Base-by-base conservation (phyloP, 2,113 vertebrate species). In the Menidia beryllina region DNA sequence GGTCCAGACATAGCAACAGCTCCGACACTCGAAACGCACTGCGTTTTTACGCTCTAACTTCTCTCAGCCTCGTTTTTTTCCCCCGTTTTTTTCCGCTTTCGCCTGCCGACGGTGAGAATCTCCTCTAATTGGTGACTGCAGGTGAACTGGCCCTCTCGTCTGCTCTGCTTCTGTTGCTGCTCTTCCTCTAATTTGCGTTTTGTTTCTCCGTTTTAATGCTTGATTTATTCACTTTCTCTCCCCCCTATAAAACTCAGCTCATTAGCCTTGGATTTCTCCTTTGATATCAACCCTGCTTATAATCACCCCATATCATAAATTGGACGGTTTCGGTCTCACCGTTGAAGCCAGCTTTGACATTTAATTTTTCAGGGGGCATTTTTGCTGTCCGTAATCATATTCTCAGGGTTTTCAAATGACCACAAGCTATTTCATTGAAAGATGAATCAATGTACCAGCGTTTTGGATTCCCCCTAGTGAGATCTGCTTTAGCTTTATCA, bases 81-180 rank as follows among this genome's bases (percentile, higher is more conserved):
- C n/a, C n/a, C n/a, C n/a, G n/a, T n/a, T n/a, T n/a, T n/a, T n/a
- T n/a, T 61, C 57, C 27, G 41, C 38, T 3, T 14, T 56, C 27
- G 57, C 66, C 72, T 72, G 52, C 77, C 73, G 84, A 65, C 74
- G 60, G 64, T 80, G 43, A 61, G 51, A 49, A 79, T 69, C 55
- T 12, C 50, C 74, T 69, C 65, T 88, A 85, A 86, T 81, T 75
- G 77, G 57, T 69, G 39, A 17, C 69, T 58, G 59, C 15, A 7
- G 30, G 30, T 1, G 25, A 14, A 0, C 54, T 48, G 3, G 49
- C 64, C 57, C 39, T 66, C 25, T 14, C 19, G 47, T 26, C 41
- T 10, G 6, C 51, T 72, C 63, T 19, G 7, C 49, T 51, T 56
- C 9, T 19, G 39, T 69, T 19, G 27, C 69, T 12, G 5, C 69